Conservation (phyloP, 2,113 vertebrate genomes). For the Gallinago media region DNA sequence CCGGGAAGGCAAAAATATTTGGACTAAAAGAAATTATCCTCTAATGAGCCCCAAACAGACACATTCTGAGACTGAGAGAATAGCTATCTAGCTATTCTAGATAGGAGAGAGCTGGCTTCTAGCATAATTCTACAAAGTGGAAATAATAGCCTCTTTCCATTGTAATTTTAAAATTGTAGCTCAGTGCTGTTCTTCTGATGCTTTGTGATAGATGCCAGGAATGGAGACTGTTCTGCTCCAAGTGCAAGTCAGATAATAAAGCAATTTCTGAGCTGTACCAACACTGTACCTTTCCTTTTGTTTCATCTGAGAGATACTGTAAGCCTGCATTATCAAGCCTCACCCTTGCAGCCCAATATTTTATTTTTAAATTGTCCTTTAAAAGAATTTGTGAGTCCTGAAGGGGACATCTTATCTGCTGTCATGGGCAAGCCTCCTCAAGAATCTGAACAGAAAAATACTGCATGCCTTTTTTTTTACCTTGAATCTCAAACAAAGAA, state of each 20-base stretch:
- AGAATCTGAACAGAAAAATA: not conserved
- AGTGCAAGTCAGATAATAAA: constrained; percentile 56
- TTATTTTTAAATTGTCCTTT: constrained; percentile 36
- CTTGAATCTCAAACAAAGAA: constrained; percentile 14
- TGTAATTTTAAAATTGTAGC: constrained; percentile 49
- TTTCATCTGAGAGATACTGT: constrained; percentile 39
- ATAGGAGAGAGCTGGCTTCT: constrained; percentile 6
- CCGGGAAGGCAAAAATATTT: constrained; percentile 46
- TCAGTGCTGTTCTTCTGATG: not conserved
- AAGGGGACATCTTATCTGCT: not conserved
- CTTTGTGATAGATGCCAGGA: constrained; percentile 48
- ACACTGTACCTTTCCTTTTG: constrained; percentile 39
- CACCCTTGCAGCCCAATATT: not conserved
- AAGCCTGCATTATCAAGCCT: constrained; percentile 29
- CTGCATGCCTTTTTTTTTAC: not conserved
- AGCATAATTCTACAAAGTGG: not conserved
- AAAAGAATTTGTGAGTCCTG: not conserved
- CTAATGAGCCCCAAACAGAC: not conserved
- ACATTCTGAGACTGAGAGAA: not conserved
- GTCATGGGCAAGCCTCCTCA: not conserved
- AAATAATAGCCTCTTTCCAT: constrained; percentile 32
- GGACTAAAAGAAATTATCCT: not conserved
- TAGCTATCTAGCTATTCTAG: not conserved
- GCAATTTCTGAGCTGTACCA: constrained; percentile 56
- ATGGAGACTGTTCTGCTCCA: not conserved